Percentiles rank a stretch among this genome's conserved stretches.
phyloP scores from a whole-genome alignment of 92 coral and sea anemone species.

The Epizoanthus fatuus region DNA sequence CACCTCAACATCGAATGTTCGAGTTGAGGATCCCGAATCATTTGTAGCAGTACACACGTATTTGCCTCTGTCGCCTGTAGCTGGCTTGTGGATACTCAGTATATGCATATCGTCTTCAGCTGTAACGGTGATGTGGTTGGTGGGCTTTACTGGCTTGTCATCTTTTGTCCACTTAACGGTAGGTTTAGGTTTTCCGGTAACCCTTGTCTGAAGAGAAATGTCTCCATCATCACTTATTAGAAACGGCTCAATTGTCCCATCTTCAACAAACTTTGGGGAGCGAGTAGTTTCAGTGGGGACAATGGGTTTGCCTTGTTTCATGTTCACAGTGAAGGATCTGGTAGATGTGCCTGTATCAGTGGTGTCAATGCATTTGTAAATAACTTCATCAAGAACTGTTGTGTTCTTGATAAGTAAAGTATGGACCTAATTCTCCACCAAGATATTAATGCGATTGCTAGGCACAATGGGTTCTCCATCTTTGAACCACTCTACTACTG shows the following conservation, averaged over 20 bases:
- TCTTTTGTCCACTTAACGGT: slow-evolving; percentile 80
- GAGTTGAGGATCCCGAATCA: slow-evolving; percentile 64
- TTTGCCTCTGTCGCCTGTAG: slow-evolving; percentile 72
- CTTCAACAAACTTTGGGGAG: slow-evolving; percentile 76
- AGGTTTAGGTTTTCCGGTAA: slow-evolving; percentile 89
- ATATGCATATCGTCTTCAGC: slow-evolving; percentile 74
- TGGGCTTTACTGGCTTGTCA: slow-evolving; percentile 66
- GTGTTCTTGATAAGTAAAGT: slow-evolving; percentile 60
- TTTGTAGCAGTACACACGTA: slow-evolving; percentile 86
- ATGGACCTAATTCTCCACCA: slow-evolving; percentile 59
- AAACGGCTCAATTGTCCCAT: slow-evolving; percentile 57
- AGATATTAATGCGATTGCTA: slow-evolving; percentile 53
- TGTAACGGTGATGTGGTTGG: slow-evolving; percentile 66
- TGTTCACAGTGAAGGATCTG: slow-evolving; percentile 42
- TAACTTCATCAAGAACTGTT: slow-evolving; percentile 57
- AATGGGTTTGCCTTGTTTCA: slow-evolving; percentile 48
- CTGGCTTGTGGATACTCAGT: slow-evolving; percentile 68
- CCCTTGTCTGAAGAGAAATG: slow-evolving; percentile 63
- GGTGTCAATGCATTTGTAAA: slow-evolving; percentile 59
- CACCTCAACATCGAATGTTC: slow-evolving; percentile 81
- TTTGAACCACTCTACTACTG: slow-evolving; percentile 66
- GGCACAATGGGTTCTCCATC: slow-evolving; percentile 53
- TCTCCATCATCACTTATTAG: slow-evolving; percentile 79
- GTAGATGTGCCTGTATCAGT: slow-evolving; percentile 44
- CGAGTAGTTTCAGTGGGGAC: slow-evolving; percentile 29